These are phyloP conservation scores for Oncorhynchus nerka DNA, from an alignment of 2,113 vertebrate genomes.

Conservation along the genomic window DNA sequence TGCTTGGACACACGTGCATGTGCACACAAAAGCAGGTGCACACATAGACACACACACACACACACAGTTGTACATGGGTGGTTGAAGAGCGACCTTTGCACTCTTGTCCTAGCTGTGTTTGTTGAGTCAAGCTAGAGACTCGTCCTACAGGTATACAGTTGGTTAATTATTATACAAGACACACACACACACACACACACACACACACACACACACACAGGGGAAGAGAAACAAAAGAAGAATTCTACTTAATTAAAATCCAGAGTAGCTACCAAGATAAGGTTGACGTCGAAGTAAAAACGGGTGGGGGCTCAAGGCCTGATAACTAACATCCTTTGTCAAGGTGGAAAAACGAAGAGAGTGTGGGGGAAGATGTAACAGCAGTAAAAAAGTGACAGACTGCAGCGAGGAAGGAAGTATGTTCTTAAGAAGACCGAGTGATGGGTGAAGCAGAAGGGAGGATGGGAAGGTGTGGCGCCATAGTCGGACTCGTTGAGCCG, in stretches of 20 bases:
- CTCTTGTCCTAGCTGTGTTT: not conserved
- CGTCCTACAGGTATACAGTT: not conserved
- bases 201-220: not conserved
- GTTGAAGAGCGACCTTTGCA: not conserved
- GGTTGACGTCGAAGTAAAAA: not conserved
- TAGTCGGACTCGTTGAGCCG: not conserved
- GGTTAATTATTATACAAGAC: conserved; percentile 1
- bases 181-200: not conserved
- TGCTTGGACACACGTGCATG: not conserved
- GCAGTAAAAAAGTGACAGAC: not conserved
- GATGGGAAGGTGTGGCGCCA: not conserved
- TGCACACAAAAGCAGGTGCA: not conserved
- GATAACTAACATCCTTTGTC: conserved; percentile 9
- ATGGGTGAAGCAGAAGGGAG: not conserved
- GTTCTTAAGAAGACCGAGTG: not conserved
- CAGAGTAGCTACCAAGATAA: not conserved
- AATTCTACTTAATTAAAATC: conserved; percentile 15
- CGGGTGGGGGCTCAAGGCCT: conserved; percentile 3
- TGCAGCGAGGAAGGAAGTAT: not conserved
- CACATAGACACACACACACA: not conserved
- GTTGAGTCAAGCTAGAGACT: conserved; percentile 2
- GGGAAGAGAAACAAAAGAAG: conserved; percentile 5
- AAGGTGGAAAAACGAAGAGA: not conserved
- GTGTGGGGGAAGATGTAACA: conserved; percentile 5
- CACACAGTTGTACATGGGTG: not conserved